These are phyloP conservation scores for Cranoglanis bouderius DNA, from an alignment of 2,113 vertebrate species.

Conservation along the genomic window DNA sequence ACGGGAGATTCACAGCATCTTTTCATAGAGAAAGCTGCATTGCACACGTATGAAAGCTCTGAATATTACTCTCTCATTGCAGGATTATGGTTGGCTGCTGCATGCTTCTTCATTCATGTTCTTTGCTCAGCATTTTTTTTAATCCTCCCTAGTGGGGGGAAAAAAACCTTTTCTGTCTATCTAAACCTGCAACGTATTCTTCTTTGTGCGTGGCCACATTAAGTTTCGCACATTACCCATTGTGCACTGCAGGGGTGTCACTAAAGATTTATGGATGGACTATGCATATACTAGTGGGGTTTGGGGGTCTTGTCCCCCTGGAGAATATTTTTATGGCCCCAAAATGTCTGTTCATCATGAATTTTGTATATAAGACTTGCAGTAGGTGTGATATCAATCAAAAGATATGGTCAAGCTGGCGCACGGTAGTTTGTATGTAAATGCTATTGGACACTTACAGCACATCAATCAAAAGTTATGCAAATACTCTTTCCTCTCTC, in stretches of 20 bases:
- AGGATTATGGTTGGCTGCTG: neutral
- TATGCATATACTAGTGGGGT: neutral
- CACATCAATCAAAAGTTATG: neutral
- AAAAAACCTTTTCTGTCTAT: neutral
- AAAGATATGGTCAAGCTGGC: neutral
- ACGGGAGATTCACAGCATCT: neutral
- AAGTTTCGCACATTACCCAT: conserved; percentile 3
- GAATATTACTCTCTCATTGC: conserved; percentile 9
- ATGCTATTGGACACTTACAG: neutral
- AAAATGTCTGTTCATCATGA: conserved; percentile 17
- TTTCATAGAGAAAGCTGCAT: neutral
- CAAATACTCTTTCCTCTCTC: neutral
- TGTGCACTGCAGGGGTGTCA: neutral
- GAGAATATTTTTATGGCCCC: neutral
- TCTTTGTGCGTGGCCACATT: neutral
- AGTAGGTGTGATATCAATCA: neutral
- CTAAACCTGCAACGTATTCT: conserved; percentile 14
- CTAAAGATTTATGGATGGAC: conserved; percentile 4
- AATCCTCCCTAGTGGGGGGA: neutral
- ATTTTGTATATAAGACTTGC: neutral
- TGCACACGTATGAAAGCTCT: conserved; percentile 2
- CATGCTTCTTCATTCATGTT: conserved; percentile 20
- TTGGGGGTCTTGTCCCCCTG: neutral
- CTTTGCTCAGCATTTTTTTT: conserved; percentile 11
- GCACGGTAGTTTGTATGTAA: neutral